Evolutionary conservation across 1,140 invertebrate genomes (phyloP).

Genomic region (Ptiloglossa arizonensis): DNA sequence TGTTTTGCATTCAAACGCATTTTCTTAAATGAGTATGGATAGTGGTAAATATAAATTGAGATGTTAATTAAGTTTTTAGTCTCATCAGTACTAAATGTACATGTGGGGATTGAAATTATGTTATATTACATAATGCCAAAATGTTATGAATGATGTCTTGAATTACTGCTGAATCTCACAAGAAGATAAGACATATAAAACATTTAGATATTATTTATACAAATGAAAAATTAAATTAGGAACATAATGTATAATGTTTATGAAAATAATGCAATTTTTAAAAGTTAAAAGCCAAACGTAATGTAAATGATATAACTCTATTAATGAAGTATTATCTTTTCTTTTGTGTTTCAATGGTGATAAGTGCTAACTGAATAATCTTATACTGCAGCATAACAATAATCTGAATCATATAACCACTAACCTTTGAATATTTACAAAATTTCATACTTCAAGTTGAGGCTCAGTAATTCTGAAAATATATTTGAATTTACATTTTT

Average conservation of each 20-base stretch:
- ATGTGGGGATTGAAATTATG: constrained; percentile 17
- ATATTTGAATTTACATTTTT: constrained; percentile 39
- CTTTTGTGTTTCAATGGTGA: constrained; percentile 12
- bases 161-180: constrained; percentile 34
- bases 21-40: background rate
- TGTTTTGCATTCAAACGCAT: constrained; percentile 6
- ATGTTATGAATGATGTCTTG: constrained; percentile 21
- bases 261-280: background rate
- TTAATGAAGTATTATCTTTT: constrained; percentile 27
- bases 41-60: constrained; percentile 17
- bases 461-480: constrained; percentile 49
- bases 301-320: constrained; percentile 7
- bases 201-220: background rate
- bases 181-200: background rate
- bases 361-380: constrained; percentile 11
- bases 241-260: background rate
- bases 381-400: constrained; percentile 30
- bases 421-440: constrained; percentile 46
- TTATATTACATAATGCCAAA: constrained; percentile 30
- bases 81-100: constrained; percentile 44
- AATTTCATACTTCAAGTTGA: constrained; percentile 48
- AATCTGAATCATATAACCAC: constrained; percentile 34
- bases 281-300: constrained; percentile 22
- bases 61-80: constrained; percentile 24
- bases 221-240: constrained; percentile 6